Base-by-base conservation (phyloP, 2,113 vertebrate species). In the Laticauda laticaudata region DNA sequence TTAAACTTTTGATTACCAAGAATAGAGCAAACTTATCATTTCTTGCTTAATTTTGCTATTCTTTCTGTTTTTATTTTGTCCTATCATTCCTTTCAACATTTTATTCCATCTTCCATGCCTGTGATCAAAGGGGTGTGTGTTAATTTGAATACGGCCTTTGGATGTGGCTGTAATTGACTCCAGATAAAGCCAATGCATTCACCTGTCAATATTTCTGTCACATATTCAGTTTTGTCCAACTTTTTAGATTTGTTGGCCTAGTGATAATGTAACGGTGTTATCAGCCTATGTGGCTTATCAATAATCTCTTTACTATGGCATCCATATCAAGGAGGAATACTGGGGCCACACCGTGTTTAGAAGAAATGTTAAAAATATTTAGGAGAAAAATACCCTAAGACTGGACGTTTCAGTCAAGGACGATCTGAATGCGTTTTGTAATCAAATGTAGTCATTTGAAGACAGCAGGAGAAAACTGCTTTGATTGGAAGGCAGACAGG, bases 21-120 rank as follows among this genome's bases (percentile, higher is more conserved):
- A 29, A 26, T 10, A 0, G 8, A 24, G 29, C 14, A 12, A 69
- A 7, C 5, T 4, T 48, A 59, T 61, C 26, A 56, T 0, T 56
- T 64, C 5, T 89, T 57, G 2, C 24, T 20, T 48, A 34, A 11
- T 51, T 89, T 91, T 61, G 14, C 4, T 53, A 21, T 39, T 39
- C 9, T 48, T 61, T 89, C 54, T 23, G 48, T 6, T 43, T 29
- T 48, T 81, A 7, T n/a, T 88, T 7, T 3, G 2, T n/a, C 34
- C 43, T 2, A 2, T 55, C 26, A 20, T 29, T 18, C 34, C 11
- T 39, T 48, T 69, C 34, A 23, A 18, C 24, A 10, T 20, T 43
- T 24, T 54, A 34, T 81, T 12, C 3, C 45, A 23, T 29, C 54
- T 39, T 14, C 24, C 24, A 20, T 86, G 43, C 54, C 34, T 81